Evolutionary conservation across 2,113 vertebrate species (phyloP).

Genomic region (Carassius auratus): DNA sequence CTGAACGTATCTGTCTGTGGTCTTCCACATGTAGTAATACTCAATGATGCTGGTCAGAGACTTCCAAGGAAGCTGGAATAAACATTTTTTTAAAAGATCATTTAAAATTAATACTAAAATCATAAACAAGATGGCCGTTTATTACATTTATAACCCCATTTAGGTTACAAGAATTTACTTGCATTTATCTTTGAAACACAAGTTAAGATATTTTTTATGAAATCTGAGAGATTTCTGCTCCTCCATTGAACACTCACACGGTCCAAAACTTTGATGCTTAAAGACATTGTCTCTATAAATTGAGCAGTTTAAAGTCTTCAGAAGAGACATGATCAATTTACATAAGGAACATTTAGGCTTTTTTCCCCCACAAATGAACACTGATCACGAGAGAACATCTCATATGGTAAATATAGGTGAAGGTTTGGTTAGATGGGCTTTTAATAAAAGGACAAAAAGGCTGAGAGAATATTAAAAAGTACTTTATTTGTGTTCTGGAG

Average conservation of each 20-base stretch:
- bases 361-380: background rate
- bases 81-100: background rate
- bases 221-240: background rate
- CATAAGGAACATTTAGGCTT: background rate
- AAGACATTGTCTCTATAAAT: background rate
- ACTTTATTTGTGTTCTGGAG: background rate
- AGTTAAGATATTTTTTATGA: no score
- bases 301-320: background rate
- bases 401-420: no score
- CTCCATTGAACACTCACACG: background rate
- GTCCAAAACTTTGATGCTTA: background rate
- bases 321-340: background rate
- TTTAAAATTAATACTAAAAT: conserved; percentile 1
- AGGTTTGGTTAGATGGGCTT: background rate
- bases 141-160: background rate
- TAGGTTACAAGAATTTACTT: no score
- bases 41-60: conserved; percentile 98
- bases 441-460: no score
- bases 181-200: no score
- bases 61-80: conserved; percentile 90
- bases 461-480: no score
- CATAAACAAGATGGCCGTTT: background rate
- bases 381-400: background rate
- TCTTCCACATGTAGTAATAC: conserved; percentile 99
- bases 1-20: conserved; percentile 97